Base-by-base conservation (phyloP, 2,113 vertebrate species). In the Dipodomys merriami region DNA sequence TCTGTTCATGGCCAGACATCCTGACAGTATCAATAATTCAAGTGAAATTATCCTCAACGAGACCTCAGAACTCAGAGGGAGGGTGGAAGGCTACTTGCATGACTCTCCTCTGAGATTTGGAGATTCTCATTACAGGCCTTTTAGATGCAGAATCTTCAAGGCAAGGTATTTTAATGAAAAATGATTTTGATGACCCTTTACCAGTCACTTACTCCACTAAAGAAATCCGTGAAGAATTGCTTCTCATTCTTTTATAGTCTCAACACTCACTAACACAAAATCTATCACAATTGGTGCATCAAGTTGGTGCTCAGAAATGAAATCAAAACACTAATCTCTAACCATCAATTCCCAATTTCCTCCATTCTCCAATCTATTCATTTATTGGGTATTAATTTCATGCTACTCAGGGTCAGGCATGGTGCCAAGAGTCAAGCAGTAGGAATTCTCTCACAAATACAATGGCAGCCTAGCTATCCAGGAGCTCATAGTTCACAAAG, bases 241-340 rank as follows among this genome's bases (percentile, higher is more conserved):
- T 86, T 84, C 84, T 7, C 49, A 85, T 53, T 73, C 10, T 86
- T 44, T 85, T n/a, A 71, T 53, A 74, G 18, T 64, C 29, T 3
- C 29, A 86, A 27, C 0, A 46, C 13, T 68, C 53, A 78, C 6
- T 76, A 78, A 71, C 15, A 49, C 13, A 83, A 49, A 83, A 68
- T 88, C 39, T 86, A 18, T 68, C 16, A 29, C 8, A 76, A 73
- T 83, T 77, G 65, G 44, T 33, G 15, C 30, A 33, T 82, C 73
- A 60, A n/a, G 1, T 74, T 8, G 2, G 71, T 72, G 39, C 30
- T 86, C 44, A 68, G 86, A 80, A 77, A 49, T 7, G 87, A 18
- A 92, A 23, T 86, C 65, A 85, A 86, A 82, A 88, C 15, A 83
- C n/a, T 73, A 49, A n/a, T 71, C 60, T 30, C 25, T 90, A 90